Evolutionary conservation across 2,113 vertebrate species (phyloP).

Genomic region (Cricetomys ansorgei): DNA sequence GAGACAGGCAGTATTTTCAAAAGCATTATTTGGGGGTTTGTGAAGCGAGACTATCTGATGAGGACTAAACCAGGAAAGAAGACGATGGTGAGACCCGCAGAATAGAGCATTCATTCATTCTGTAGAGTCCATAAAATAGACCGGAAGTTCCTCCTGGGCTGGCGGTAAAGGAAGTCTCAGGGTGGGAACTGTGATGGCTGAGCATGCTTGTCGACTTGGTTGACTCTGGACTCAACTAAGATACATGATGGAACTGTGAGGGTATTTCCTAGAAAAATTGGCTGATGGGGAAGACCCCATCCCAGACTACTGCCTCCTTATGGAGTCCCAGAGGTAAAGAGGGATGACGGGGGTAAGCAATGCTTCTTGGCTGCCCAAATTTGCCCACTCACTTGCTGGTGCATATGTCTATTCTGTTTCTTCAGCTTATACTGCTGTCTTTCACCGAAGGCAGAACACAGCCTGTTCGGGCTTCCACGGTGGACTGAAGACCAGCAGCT

Average conservation of each 20-base stretch:
- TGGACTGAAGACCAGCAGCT: background rate
- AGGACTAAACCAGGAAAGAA: background rate
- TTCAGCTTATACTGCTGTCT: background rate
- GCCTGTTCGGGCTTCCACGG: background rate
- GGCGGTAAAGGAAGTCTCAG: background rate
- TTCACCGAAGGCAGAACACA: background rate
- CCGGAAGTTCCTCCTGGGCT: background rate
- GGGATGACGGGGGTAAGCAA: background rate
- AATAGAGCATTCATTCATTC: background rate
- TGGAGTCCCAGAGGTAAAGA: background rate
- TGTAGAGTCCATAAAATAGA: background rate
- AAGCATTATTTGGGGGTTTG: background rate
- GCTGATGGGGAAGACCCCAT: background rate
- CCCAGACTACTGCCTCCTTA: background rate
- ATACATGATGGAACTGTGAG: no score
- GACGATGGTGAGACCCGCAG: background rate
- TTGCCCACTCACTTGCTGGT: background rate
- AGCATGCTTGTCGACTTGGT: background rate
- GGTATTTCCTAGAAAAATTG: background rate
- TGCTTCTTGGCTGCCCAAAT: background rate
- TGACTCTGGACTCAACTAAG: background rate
- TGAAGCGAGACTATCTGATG: background rate
- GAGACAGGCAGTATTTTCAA: background rate
- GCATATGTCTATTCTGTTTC: background rate
- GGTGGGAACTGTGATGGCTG: rapidly evolving